A percentile compares a stretch with the other conserved stretches of the same genome.
Conservation (phyloP, 2,113 vertebrate species). For the Suncus etruscus region DNA sequence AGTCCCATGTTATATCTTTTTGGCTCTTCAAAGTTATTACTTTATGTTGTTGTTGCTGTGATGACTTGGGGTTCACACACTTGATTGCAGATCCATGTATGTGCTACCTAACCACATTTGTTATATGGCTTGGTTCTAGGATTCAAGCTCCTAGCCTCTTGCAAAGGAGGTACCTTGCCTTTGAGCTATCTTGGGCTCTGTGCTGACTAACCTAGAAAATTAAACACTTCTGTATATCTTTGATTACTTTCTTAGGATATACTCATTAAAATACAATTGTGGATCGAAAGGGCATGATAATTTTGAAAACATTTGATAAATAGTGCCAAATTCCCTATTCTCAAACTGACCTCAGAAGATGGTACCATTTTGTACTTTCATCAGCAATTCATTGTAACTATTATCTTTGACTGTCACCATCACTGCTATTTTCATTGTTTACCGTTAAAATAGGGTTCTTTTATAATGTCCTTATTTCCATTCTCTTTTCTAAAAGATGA, state of each 20-base stretch:
- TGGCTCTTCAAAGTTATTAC: too few relatives aligned
- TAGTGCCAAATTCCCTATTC: neutral
- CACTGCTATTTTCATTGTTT: neutral
- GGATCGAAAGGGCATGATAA: neutral
- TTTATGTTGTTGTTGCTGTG: too few relatives aligned
- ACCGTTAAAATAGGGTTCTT: neutral
- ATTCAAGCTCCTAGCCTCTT: too few relatives aligned
- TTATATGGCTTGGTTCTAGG: too few relatives aligned
- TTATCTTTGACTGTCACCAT: neutral
- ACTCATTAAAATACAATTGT: neutral
- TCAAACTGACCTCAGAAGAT: neutral
- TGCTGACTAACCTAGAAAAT: neutral
- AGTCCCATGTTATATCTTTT: too few relatives aligned
- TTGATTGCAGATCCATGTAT: too few relatives aligned
- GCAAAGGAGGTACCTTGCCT: too few relatives aligned
- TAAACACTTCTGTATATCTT: neutral
- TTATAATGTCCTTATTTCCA: neutral
- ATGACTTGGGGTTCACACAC: too few relatives aligned
- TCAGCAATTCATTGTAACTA: neutral
- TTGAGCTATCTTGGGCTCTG: too few relatives aligned
- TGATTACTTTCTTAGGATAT: neutral
- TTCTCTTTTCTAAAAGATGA: neutral
- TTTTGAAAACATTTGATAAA: neutral
- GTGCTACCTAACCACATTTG: too few relatives aligned
- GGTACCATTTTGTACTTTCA: neutral